Conservation (phyloP, 2,113 vertebrate genomes). For the Silurus glanis region DNA sequence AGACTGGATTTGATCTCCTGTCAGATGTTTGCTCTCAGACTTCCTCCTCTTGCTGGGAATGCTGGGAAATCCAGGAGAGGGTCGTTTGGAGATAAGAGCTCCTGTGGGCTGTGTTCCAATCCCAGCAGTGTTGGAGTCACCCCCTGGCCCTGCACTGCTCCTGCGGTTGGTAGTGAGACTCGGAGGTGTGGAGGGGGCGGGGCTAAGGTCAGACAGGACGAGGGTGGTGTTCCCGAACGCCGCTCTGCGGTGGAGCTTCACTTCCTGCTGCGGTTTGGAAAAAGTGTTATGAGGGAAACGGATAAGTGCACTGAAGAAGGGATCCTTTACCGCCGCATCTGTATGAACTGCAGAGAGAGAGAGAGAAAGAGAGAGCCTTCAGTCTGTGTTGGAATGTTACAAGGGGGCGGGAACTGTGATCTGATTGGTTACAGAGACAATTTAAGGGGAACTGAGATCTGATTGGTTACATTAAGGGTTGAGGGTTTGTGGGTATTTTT, state of each 20-base stretch:
- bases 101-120: constrained; percentile 68
- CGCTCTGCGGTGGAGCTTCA: constrained; percentile 87
- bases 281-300: constrained; percentile 86
- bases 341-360: not conserved
- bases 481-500: not conserved
- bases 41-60: constrained; percentile 85
- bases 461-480: not conserved
- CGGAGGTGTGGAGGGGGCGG: constrained; percentile 58
- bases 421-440: not conserved
- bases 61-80: constrained; percentile 69
- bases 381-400: no score
- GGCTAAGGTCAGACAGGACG: constrained; percentile 80
- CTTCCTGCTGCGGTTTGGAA: constrained; percentile 75
- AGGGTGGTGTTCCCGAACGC: constrained; percentile 85
- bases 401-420: not conserved
- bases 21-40: constrained; percentile 68
- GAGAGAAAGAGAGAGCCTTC: not conserved
- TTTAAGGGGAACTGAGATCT: not conserved
- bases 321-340: not conserved
- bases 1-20: constrained; percentile 24
- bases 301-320: constrained; percentile 70
- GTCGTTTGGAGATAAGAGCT: constrained; percentile 60
- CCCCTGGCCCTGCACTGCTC: constrained; percentile 63
- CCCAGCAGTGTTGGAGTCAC: constrained; percentile 65
- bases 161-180: constrained; percentile 47